A percentile compares a stretch with the other conserved stretches of the same genome.
These are phyloP conservation scores for Pteronura brasiliensis DNA, from an alignment of 2,113 vertebrate genomes.

Conservation along the genomic window DNA sequence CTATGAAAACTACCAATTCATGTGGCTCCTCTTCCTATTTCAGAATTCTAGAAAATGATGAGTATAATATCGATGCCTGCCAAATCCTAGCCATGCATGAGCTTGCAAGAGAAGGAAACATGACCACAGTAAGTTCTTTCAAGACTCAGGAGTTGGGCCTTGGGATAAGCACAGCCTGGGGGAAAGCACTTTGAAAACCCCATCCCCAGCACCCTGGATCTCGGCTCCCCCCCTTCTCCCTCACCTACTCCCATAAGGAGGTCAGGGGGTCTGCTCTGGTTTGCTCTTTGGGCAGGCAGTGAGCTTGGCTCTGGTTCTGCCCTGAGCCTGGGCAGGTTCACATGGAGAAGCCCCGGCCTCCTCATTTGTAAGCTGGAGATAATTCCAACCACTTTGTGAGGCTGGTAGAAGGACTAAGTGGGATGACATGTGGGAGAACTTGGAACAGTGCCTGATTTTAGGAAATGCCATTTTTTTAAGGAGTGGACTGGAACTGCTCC, in stretches of 20 bases:
- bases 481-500: neutral
- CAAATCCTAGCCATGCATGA: conserved; percentile 80
- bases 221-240: neutral
- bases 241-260: neutral
- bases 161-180: neutral
- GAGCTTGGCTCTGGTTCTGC: neutral
- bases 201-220: neutral
- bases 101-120: conserved; percentile 80
- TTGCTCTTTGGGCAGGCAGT: neutral
- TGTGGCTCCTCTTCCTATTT: conserved; percentile 16
- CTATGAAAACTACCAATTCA: neutral
- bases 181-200: neutral
- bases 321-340: neutral
- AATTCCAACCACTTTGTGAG: neutral
- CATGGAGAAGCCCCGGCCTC: neutral
- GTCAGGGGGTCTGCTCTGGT: neutral
- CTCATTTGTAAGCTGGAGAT: neutral
- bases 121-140: conserved; percentile 71
- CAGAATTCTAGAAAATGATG: conserved; percentile 83
- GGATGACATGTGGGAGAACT: neutral
- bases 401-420: neutral
- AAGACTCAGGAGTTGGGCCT: neutral
- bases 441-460: neutral
- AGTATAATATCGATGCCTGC: conserved; percentile 81
- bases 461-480: neutral